Evolutionary conservation across 2,113 vertebrate genomes (phyloP).

Genomic region (Centropus unirufus): DNA sequence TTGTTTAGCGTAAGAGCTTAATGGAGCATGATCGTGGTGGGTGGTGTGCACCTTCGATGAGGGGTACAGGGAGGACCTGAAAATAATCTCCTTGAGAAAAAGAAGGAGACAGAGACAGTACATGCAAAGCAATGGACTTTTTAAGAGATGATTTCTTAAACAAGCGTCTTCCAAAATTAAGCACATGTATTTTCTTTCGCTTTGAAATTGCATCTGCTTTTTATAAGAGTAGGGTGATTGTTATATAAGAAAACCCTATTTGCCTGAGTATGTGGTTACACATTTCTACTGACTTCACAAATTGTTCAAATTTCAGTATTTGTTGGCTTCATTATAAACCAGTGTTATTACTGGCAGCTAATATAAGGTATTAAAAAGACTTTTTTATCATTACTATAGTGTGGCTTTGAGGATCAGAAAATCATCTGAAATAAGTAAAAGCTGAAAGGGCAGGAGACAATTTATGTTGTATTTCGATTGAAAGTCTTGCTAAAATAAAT

Average conservation of each 20-base stretch:
- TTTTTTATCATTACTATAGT: conserved; percentile 7
- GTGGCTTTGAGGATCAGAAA: conserved; percentile 34
- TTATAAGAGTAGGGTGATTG: conserved; percentile 34
- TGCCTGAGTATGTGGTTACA: conserved; percentile 55
- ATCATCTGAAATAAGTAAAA: conserved; percentile 5
- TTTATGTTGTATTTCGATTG: neutral
- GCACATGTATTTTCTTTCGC: conserved; percentile 12
- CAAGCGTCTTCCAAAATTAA: neutral
- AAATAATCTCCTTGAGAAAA: neutral
- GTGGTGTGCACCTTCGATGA: neutral
- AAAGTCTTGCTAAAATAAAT: neutral
- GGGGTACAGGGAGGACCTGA: neutral
- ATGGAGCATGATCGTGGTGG: conserved; percentile 52
- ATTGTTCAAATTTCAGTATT: conserved; percentile 67
- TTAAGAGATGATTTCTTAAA: neutral
- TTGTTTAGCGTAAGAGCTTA: conserved; percentile 62
- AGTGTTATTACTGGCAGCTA: conserved; percentile 54
- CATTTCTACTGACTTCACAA: conserved; percentile 71
- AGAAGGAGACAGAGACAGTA: neutral
- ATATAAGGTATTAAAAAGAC: conserved; percentile 12
- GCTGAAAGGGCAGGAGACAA: neutral
- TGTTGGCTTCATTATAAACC: conserved; percentile 56
- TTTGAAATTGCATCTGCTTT: conserved; percentile 66
- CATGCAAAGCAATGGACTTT: neutral
- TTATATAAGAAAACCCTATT: conserved; percentile 59